These are phyloP conservation scores for Palythoa grandis DNA, from an alignment of 92 coral and sea anemone species.

Conservation along the genomic window DNA sequence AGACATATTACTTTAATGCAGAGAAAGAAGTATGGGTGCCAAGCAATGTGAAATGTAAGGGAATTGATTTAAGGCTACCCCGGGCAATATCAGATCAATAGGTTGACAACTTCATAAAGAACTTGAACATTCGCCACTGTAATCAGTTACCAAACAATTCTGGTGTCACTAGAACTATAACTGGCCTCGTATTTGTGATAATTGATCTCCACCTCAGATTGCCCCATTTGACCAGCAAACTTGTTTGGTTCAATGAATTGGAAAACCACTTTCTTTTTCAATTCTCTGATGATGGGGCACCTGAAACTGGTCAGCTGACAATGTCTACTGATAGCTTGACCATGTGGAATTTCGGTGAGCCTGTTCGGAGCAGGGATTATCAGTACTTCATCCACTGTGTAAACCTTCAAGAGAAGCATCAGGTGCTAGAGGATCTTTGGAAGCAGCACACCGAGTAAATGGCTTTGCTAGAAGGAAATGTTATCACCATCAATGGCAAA, in stretches of 20 bases:
- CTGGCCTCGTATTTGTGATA: slow-evolving; percentile 66
- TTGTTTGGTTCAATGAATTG: slow-evolving; percentile 63
- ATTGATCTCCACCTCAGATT: slow-evolving; percentile 52
- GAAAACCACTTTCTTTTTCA: slow-evolving; percentile 42
- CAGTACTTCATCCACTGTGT: slow-evolving; percentile 45
- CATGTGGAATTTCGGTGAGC: slow-evolving; percentile 55
- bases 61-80: slow-evolving; percentile 37
- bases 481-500: not conserved
- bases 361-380: slow-evolving; percentile 51
- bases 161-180: slow-evolving; percentile 75
- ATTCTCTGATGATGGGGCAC: too few species aligned
- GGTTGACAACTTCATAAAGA: slow-evolving; percentile 65
- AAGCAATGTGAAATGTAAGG: slow-evolving; percentile 52
- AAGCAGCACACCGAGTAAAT: not conserved
- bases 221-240: slow-evolving; percentile 51
- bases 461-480: slow-evolving; percentile 15
- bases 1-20: slow-evolving; percentile 52
- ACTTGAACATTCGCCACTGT: slow-evolving; percentile 43
- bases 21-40: slow-evolving; percentile 58
- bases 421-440: slow-evolving; percentile 5
- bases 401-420: not conserved
- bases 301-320: slow-evolving; percentile 44
- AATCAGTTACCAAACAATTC: slow-evolving; percentile 45
- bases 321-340: slow-evolving; percentile 50
- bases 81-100: not conserved